These are phyloP conservation scores for Bothrops alternatus DNA, from an alignment of 2,797 vertebrate genomes.

Conservation along the genomic window DNA sequence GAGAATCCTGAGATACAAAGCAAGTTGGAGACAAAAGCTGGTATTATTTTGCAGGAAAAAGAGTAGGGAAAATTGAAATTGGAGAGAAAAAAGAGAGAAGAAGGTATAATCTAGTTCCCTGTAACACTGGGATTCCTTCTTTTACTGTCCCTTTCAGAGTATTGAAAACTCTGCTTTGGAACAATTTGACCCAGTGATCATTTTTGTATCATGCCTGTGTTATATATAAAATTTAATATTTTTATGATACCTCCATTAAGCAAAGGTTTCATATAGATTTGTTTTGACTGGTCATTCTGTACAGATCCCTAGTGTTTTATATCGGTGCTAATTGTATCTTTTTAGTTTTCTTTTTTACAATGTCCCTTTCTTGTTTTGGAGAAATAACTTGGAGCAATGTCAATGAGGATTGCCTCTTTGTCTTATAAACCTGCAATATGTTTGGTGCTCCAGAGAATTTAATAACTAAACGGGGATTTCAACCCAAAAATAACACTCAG, in stretches of 20 bases:
- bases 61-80: not conserved
- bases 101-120: not conserved
- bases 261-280: not conserved
- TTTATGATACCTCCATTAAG: not conserved
- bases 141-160: not conserved
- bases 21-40: not conserved
- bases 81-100: not conserved
- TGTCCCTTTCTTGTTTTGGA: not conserved
- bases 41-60: not conserved
- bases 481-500: not conserved
- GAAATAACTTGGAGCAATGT: not conserved
- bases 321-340: not conserved
- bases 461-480: not conserved
- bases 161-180: no score
- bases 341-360: not conserved
- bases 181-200: not conserved
- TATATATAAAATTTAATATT: not conserved
- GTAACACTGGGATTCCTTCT: not conserved
- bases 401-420: no score
- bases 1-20: conserved; percentile 1
- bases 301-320: not conserved
- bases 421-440: not conserved
- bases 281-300: not conserved
- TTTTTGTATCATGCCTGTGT: not conserved
- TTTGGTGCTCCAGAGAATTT: not conserved